Conservation (phyloP, 2,113 vertebrate species). For the Ascaphus truei region DNA sequence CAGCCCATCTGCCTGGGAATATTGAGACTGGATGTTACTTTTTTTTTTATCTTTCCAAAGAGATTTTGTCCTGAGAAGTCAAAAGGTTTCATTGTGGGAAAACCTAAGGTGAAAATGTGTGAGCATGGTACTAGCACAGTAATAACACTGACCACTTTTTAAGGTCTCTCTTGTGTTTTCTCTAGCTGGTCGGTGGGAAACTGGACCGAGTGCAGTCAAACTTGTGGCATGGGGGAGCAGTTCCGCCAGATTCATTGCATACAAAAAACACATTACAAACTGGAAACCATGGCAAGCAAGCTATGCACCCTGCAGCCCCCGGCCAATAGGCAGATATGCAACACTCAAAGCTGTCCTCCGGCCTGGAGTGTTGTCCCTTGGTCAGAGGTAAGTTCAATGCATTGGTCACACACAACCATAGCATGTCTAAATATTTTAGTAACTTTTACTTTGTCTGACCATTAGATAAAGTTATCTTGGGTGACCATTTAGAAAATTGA, state of each 20-base stretch:
- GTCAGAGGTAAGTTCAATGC: constrained; percentile 72
- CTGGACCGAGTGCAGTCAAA: constrained; percentile 75
- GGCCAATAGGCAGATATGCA: constrained; percentile 61
- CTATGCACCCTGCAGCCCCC: constrained; percentile 59
- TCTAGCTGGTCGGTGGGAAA: constrained; percentile 77
- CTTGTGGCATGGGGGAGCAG: constrained; percentile 74
- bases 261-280: constrained; percentile 49
- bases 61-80: too few relatives aligned
- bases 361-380: constrained; percentile 72
- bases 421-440: neutral
- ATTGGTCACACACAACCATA: too few relatives aligned
- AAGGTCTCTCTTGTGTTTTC: neutral
- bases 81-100: too few relatives aligned
- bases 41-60: too few relatives aligned
- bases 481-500: too few relatives aligned
- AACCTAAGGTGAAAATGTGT: too few relatives aligned
- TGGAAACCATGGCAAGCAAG: constrained; percentile 49
- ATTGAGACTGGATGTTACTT: too few relatives aligned
- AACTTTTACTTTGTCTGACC: too few relatives aligned
- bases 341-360: constrained; percentile 68
- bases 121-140: too few relatives aligned
- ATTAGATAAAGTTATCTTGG: too few relatives aligned
- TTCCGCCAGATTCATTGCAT: constrained; percentile 64
- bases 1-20: too few relatives aligned
- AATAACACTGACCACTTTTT: too few relatives aligned